A percentile compares a stretch with the other conserved stretches of the same genome.
Conservation (phyloP, 2,888 invertebrate species). For the Scaptomyza cyrtandrae region DNA sequence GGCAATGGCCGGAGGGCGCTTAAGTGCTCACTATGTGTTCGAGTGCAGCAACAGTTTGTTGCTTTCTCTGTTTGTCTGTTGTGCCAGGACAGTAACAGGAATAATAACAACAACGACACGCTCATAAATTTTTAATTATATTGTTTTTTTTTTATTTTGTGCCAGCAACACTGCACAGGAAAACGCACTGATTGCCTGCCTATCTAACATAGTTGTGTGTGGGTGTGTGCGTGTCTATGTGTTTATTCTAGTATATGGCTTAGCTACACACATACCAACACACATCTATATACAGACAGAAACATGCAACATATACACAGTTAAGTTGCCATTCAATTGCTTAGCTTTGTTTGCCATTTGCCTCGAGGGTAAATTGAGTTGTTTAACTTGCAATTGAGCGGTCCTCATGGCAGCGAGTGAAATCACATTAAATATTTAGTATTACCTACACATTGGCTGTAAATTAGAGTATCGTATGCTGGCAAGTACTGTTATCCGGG, state of each 20-base stretch:
- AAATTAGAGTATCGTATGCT: slow-evolving; percentile 21
- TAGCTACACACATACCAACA: slow-evolving; percentile 7
- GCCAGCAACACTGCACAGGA: slow-evolving; percentile 38
- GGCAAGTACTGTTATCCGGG: slow-evolving; percentile 2
- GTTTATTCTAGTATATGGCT: background rate
- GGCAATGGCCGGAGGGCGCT: slow-evolving; percentile 44
- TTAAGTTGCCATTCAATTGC: slow-evolving; percentile 49
- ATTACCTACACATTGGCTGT: slow-evolving; percentile 41
- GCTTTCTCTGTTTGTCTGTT: slow-evolving; percentile 38
- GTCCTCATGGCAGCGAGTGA: slow-evolving; percentile 26
- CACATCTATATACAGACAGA: background rate
- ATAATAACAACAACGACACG: slow-evolving; percentile 41
- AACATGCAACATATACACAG: slow-evolving; percentile 13
- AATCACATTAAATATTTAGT: slow-evolving; percentile 54
- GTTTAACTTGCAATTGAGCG: slow-evolving; percentile 68
- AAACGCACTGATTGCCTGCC: slow-evolving; percentile 66
- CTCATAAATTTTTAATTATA: slow-evolving; percentile 75
- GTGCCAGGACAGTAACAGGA: slow-evolving; percentile 54
- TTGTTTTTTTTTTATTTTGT: slow-evolving; percentile 53
- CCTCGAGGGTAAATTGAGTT: slow-evolving; percentile 66
- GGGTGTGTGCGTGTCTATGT: slow-evolving; percentile 4
- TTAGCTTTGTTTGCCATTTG: slow-evolving; percentile 45
- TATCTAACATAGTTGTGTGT: slow-evolving; percentile 8
- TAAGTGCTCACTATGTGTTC: slow-evolving; percentile 28
- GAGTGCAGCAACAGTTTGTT: slow-evolving; percentile 71